Conservation (phyloP, 2,888 invertebrate genomes). For the Spatulosminthurus flaviceps region DNA sequence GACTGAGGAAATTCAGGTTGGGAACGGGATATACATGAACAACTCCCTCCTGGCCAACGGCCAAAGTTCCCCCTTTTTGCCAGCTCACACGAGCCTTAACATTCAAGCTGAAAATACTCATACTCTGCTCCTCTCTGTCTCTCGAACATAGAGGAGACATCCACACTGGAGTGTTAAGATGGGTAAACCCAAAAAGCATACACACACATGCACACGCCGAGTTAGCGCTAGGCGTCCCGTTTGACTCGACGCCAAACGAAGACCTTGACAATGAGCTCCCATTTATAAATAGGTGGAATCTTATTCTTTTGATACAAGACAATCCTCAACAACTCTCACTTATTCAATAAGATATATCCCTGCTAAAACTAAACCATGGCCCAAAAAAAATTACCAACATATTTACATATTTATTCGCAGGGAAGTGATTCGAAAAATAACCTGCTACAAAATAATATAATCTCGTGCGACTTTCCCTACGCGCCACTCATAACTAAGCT, state of each 20-base stretch:
- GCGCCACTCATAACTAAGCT: no score
- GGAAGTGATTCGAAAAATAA: background rate
- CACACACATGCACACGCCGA: background rate
- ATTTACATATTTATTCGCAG: background rate
- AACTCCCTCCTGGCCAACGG: background rate
- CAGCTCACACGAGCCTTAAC: slow-evolving; percentile 19
- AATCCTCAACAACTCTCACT: no score
- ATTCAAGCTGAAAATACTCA: slow-evolving; percentile 32
- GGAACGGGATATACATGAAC: slow-evolving; percentile 16
- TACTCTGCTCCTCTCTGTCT: background rate
- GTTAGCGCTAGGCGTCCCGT: slow-evolving; percentile 18
- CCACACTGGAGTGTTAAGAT: background rate
- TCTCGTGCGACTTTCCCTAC: no score
- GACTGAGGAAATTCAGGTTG: slow-evolving; percentile 43
- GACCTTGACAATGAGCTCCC: slow-evolving; percentile 47
- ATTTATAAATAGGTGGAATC: slow-evolving; percentile 31
- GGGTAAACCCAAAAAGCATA: background rate
- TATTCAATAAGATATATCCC: no score
- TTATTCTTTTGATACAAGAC: slow-evolving; percentile 10
- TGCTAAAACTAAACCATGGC: no score
- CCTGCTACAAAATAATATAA: no score
- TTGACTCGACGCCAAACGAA: slow-evolving; percentile 34
- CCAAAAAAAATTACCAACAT: background rate
- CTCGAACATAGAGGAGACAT: background rate
- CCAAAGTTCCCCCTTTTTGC: background rate